Percentiles rank a stretch among this genome's conserved stretches.
phyloP scores from a whole-genome alignment of 2,113 vertebrate genomes.

The Cavia aperea region DNA sequence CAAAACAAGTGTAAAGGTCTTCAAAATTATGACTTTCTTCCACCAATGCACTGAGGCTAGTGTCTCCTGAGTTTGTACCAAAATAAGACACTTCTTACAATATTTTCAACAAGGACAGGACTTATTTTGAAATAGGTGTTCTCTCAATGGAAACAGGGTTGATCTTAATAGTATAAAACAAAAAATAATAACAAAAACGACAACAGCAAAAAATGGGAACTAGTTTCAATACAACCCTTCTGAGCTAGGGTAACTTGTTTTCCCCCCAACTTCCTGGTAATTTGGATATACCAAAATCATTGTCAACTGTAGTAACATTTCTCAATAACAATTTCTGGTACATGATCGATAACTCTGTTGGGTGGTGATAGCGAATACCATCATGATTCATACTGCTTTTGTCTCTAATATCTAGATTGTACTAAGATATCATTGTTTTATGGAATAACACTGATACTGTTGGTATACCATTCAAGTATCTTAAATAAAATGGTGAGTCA shows the following conservation, averaged over 20 bases:
- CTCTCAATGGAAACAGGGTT: background rate
- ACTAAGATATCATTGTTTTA: background rate
- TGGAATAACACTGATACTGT: background rate
- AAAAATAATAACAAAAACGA: too few relatives aligned
- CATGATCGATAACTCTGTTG: background rate
- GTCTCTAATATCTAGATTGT: background rate
- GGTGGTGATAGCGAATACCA: background rate
- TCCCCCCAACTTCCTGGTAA: background rate
- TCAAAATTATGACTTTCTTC: background rate
- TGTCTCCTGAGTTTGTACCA: too few relatives aligned
- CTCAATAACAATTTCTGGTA: background rate
- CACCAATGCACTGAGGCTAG: background rate
- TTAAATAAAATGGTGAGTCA: background rate
- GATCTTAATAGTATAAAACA: too few relatives aligned
- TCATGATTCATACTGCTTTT: background rate
- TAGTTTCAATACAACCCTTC: background rate
- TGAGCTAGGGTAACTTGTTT: background rate
- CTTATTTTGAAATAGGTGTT: background rate
- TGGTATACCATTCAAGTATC: background rate
- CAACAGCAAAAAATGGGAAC: background rate
- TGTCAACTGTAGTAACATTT: background rate
- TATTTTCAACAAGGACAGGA: background rate
- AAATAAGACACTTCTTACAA: background rate
- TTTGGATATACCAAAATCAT: background rate
- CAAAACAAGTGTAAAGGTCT: background rate